Conservation (phyloP, 2,797 vertebrate species). For the Lagodon rhomboides region DNA sequence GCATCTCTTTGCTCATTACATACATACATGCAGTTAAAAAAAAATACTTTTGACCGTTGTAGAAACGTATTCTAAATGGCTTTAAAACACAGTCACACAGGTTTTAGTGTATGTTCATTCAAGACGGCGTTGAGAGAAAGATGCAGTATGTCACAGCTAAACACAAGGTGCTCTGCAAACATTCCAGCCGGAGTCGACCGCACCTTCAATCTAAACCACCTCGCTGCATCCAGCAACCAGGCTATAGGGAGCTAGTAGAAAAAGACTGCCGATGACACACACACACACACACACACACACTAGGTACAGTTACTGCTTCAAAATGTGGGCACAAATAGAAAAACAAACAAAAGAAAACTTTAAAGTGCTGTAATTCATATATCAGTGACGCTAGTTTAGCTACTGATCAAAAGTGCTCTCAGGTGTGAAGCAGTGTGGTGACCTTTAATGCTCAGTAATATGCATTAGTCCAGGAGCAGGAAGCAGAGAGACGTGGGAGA, state of each 20-base stretch:
- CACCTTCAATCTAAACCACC: conserved; percentile 33
- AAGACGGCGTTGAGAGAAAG: conserved; percentile 70
- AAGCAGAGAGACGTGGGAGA: not conserved
- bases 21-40: not conserved
- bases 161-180: conserved; percentile 85
- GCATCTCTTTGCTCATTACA: not conserved
- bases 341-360: not conserved
- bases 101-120: conserved; percentile 30
- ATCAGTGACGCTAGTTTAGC: not conserved
- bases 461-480: not conserved
- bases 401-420: not conserved
- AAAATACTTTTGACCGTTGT: not conserved
- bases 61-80: conserved; percentile 1
- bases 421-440: not conserved
- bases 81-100: conserved; percentile 17
- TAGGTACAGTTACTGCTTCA: not conserved
- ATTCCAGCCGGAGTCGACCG: conserved; percentile 67
- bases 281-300: not conserved
- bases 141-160: conserved; percentile 85
- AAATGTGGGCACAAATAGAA: not conserved
- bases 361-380: not conserved
- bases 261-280: not conserved
- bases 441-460: not conserved
- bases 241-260: not conserved
- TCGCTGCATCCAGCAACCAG: conserved; percentile 1